Percentiles rank a stretch among this genome's conserved stretches.
phyloP scores from a whole-genome alignment of 1,140 invertebrate genomes.

The Euwallacea similis region DNA sequence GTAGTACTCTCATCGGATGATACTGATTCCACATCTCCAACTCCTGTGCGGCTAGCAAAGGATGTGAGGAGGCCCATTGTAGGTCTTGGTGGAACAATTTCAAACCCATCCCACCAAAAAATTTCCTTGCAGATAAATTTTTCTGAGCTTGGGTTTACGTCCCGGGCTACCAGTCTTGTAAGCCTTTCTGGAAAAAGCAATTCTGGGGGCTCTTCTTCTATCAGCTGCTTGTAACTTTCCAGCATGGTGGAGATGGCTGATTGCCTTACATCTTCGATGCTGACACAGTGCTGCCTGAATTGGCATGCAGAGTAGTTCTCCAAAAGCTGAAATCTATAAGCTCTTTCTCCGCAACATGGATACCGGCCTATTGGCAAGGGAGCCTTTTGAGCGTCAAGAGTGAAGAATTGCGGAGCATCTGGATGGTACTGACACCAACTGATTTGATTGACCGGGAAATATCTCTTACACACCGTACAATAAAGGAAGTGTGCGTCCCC shows the following conservation, averaged over 20 bases:
- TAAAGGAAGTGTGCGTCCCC: constrained; percentile 80
- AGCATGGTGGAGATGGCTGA: constrained; percentile 62
- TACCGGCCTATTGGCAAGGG: constrained; percentile 69
- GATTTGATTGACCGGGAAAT: constrained; percentile 76
- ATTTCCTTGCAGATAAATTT: constrained; percentile 55
- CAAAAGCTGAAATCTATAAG: constrained; percentile 61
- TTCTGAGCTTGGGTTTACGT: constrained; percentile 47
- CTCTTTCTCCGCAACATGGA: constrained; percentile 83
- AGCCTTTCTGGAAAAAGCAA: constrained; percentile 68
- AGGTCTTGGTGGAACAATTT: constrained; percentile 62
- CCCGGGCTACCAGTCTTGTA: constrained; percentile 64
- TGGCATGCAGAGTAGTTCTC: constrained; percentile 59
- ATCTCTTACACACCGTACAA: constrained; percentile 72
- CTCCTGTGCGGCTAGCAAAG: constrained; percentile 44
- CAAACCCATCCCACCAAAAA: constrained; percentile 73
- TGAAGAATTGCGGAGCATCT: constrained; percentile 73
- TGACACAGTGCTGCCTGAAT: constrained; percentile 65
- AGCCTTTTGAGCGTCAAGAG: constrained; percentile 64
- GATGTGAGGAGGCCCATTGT: constrained; percentile 64
- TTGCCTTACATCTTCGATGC: constrained; percentile 57
- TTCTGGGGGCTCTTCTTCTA: constrained; percentile 64
- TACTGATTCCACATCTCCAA: constrained; percentile 18
- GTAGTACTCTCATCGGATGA: constrained; percentile 39
- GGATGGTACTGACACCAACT: constrained; percentile 80
- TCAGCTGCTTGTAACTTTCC: constrained; percentile 59